Evolutionary conservation across 2,113 vertebrate species (phyloP).

Genomic region (Varanus salvator): DNA sequence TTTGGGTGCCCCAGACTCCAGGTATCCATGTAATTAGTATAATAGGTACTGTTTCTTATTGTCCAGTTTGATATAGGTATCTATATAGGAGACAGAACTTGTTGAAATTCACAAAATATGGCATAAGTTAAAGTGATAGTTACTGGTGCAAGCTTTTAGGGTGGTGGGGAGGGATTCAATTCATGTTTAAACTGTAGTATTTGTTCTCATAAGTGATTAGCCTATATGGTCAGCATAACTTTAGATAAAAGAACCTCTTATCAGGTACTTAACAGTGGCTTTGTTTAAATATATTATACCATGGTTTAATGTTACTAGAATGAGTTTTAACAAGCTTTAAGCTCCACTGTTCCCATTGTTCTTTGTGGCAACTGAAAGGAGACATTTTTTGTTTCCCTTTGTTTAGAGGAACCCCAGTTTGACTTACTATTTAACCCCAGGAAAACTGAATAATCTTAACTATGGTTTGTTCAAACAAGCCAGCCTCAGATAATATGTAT

Average conservation of each 20-base stretch:
- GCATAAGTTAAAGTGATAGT: not conserved
- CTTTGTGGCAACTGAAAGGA: not conserved
- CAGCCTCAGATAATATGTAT: no score
- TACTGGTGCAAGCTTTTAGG: not conserved
- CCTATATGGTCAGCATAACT: not conserved
- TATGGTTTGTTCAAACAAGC: not conserved
- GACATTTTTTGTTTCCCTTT: no score
- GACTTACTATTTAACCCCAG: not conserved
- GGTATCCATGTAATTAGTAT: not conserved
- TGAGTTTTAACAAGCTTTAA: not conserved
- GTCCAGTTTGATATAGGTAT: no score
- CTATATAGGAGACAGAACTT: no score
- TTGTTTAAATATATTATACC: not conserved
- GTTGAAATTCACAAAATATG: no score
- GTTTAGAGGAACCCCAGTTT: not conserved
- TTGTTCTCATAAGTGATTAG: not conserved
- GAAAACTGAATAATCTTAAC: not conserved
- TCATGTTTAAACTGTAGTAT: not conserved
- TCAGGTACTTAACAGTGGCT: not conserved
- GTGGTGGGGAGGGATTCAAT: no score
- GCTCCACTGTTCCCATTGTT: not conserved
- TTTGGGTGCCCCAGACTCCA: not conserved
- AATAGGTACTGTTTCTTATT: not conserved
- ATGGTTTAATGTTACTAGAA: not conserved
- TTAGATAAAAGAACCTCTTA: not conserved